Evolutionary conservation across 2,797 vertebrate genomes (phyloP).

Genomic region (Lateolabrax maculatus): DNA sequence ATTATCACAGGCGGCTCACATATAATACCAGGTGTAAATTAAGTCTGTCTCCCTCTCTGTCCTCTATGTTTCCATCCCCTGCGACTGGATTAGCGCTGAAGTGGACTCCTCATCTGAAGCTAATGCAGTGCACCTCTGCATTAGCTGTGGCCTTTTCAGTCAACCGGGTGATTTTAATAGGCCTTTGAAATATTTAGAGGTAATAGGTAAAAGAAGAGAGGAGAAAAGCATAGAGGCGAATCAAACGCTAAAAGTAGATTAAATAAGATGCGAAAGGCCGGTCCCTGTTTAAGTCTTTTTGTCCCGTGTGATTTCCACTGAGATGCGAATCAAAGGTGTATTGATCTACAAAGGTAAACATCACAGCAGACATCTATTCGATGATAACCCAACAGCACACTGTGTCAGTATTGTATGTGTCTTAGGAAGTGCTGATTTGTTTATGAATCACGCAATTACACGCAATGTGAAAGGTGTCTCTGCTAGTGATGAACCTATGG

Average conservation of each 20-base stretch:
- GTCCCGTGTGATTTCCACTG: constrained; percentile 10
- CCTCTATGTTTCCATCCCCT: constrained; percentile 37
- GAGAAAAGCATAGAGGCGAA: constrained; percentile 15
- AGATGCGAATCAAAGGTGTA: constrained; percentile 49
- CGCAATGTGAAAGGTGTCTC: background rate
- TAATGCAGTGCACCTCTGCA: constrained; percentile 31
- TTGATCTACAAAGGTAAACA: constrained; percentile 56
- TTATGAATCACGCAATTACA: background rate
- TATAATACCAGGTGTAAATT: constrained; percentile 52
- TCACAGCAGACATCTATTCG: constrained; percentile 18
- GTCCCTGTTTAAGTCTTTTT: background rate
- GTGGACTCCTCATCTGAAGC: constrained; percentile 62
- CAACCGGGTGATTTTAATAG: constrained; percentile 35
- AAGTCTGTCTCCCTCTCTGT: constrained; percentile 14
- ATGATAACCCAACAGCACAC: background rate
- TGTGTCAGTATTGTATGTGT: background rate
- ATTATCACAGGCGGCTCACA: constrained; percentile 45
- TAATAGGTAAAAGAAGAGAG: constrained; percentile 5
- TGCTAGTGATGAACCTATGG: background rate
- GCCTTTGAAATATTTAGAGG: constrained; percentile 51
- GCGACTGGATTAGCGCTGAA: constrained; percentile 57
- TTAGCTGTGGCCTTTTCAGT: constrained; percentile 37
- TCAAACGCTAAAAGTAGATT: constrained; percentile 40
- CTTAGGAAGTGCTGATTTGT: background rate
- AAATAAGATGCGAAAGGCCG: constrained; percentile 27